phyloP scores from a whole-genome alignment of 2,797 vertebrate genomes.

The Nothura maculosa region DNA sequence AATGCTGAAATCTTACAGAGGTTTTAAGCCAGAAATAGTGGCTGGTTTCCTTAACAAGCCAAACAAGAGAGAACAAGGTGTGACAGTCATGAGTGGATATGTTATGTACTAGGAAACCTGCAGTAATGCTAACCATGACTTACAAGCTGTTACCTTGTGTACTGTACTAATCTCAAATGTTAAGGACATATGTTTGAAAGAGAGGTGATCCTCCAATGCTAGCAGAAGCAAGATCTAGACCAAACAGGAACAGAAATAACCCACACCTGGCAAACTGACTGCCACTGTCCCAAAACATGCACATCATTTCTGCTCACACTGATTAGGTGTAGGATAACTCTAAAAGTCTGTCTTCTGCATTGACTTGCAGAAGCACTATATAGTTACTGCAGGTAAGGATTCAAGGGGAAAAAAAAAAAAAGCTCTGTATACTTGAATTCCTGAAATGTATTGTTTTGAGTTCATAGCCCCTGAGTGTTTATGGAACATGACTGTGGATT shows the following conservation, averaged over 20 bases:
- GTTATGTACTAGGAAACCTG: not conserved
- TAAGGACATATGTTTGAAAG: not conserved
- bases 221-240: not conserved
- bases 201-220: not conserved
- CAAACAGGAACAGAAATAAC: not conserved
- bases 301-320: not conserved
- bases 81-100: not conserved
- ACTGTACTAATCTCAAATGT: not conserved
- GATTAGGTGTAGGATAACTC: not conserved
- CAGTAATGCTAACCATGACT: not conserved
- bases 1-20: not conserved
- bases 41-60: not conserved
- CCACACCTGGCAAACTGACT: not conserved
- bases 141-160: not conserved
- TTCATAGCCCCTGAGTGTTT: not conserved
- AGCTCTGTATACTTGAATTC: not conserved
- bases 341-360: not conserved
- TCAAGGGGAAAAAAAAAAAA: not conserved
- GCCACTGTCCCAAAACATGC: no score
- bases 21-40: not conserved
- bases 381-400: not conserved
- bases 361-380: not conserved
- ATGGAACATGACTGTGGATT: fast-evolving
- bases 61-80: not conserved
- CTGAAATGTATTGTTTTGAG: not conserved